Conservation (phyloP, 2,797 vertebrate genomes). For the Halcyon badia region DNA sequence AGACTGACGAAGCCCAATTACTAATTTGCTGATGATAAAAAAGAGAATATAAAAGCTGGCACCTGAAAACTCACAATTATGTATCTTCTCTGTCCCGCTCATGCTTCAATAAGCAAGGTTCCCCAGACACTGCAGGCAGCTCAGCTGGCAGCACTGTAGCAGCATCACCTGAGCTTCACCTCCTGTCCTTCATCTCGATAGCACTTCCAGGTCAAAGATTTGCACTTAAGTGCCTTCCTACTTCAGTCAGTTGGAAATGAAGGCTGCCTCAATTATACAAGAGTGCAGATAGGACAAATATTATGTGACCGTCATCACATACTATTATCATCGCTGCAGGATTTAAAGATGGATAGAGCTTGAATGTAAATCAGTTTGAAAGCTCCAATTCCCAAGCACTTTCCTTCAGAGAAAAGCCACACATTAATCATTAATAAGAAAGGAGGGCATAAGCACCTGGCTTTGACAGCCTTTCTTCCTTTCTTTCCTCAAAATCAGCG, state of each 20-base stretch:
- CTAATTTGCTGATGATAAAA: not conserved
- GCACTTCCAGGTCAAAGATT: not conserved
- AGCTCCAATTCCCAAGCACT: slow-evolving; percentile 54
- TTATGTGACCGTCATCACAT: not conserved
- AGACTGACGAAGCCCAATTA: not conserved
- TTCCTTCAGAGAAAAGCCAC: slow-evolving; percentile 51
- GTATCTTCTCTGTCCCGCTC: not conserved
- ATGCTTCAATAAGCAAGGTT: not conserved
- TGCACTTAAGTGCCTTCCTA: not conserved
- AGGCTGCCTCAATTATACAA: not conserved
- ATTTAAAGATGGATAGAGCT: slow-evolving; percentile 20
- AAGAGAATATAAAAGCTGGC: not conserved
- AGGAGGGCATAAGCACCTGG: not conserved
- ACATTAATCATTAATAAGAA: slow-evolving; percentile 58
- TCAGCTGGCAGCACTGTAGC: rapidly evolving
- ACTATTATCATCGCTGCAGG: not conserved
- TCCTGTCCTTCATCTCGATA: not conserved
- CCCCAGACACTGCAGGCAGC: not conserved
- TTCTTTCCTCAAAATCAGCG: not conserved
- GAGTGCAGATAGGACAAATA: not conserved
- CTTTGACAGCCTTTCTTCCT: not conserved
- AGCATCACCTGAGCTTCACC: not conserved
- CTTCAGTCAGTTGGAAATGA: not conserved
- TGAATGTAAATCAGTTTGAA: slow-evolving; percentile 52
- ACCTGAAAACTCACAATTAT: not conserved